These are phyloP conservation scores for Oplegnathus fasciatus DNA, from an alignment of 2,113 vertebrate genomes.

Conservation along the genomic window DNA sequence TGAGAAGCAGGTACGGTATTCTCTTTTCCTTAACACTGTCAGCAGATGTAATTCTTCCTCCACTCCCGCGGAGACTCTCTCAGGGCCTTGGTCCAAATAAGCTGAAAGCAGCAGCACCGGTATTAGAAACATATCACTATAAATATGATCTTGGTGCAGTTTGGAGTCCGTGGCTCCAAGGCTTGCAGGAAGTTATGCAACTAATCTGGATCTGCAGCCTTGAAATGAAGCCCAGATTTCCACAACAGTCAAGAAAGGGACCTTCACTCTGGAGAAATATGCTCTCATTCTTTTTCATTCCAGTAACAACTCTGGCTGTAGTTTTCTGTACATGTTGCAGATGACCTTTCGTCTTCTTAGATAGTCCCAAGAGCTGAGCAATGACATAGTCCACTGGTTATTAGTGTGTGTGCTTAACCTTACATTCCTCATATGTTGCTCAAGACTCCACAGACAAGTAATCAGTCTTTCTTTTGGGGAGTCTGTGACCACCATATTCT, in stretches of 20 bases:
- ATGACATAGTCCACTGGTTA: not conserved
- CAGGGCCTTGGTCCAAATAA: not conserved
- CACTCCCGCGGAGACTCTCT: not conserved
- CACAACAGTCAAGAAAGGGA: not conserved
- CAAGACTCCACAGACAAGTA: not conserved
- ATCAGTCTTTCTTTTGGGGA: not conserved
- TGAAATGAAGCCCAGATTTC: not conserved
- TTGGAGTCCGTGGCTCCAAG: not conserved
- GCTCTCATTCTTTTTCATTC: not conserved
- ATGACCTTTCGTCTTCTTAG: not conserved
- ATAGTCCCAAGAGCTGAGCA: not conserved
- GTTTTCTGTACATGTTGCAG: not conserved
- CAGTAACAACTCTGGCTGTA: not conserved
- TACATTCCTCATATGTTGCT: not conserved
- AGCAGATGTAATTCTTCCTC: not conserved
- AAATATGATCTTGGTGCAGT: conserved; percentile 3
- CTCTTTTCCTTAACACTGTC: not conserved
- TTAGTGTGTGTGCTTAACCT: not conserved
- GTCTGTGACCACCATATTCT: not conserved
- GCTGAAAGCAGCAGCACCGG: not conserved
- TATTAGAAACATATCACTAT: not conserved
- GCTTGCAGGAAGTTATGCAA: conserved; percentile 32
- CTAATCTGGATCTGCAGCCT: not conserved
- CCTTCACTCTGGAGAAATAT: conserved; percentile 3
- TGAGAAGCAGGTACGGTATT: not conserved